Base-by-base conservation (phyloP, 2,888 invertebrate genomes). In the Encarsia formosa region DNA sequence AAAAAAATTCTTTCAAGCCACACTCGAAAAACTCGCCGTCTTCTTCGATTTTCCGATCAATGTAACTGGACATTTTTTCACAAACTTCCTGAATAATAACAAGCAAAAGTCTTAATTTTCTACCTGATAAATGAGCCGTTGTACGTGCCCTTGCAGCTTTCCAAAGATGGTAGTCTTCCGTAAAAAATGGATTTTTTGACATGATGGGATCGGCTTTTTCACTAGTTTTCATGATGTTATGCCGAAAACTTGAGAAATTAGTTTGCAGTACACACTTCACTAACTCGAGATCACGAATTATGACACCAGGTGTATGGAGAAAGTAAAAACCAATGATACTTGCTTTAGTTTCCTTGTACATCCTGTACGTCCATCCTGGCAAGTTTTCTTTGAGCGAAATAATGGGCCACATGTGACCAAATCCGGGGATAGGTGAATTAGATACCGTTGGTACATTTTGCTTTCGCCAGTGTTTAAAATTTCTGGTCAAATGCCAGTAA, bases 121-220 rank as follows among this genome's bases (percentile, higher is more conserved):
- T 39, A 15, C 50, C 54, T 1, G 66, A 62, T 5, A 67, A 5
- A 59, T 62, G 5, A 49, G 52, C 2, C 49, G 54, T 9, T 61
- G 8, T 1, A 54, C 46, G 45, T 0, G 39, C 29, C 34, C 61
- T 46, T 8, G 39, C 37, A 1, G 3, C 20, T 40, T 58, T 41
- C 71, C 71, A 72, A 1, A 11, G 6, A 0, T 65, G 61, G 1
- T 8, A 23, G 5, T 65, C 70, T 0, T 13, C 5, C 2, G 20
- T 42, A 44, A 66, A 63, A 20, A 71, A 69, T 1, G 71, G 69
- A 61, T 70, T 68, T 13, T 55, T 49, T 0, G 56, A 15, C 0
- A 65, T 1, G 4, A 71, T 38, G 0, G 64, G 64, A 42, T 72
- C 70, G 1, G 55, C 0, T 0, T 61, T 19, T 2, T 58, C 40